phyloP scores from a whole-genome alignment of 2,113 vertebrate genomes.

The Acanthisitta chloris region DNA sequence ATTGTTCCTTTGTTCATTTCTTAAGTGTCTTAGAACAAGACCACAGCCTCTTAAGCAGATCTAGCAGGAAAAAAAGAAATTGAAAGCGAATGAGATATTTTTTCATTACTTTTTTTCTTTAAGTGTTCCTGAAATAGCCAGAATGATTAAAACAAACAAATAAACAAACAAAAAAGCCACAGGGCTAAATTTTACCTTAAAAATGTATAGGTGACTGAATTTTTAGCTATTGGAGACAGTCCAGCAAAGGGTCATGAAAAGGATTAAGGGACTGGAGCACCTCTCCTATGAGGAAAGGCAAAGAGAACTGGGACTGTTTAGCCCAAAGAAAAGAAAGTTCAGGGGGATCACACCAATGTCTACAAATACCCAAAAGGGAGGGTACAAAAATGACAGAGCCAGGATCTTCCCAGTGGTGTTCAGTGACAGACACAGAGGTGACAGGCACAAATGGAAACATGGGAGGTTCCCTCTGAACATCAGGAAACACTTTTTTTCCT shows the following conservation, averaged over 20 bases:
- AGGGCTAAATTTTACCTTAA: not conserved
- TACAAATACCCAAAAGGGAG: not conserved
- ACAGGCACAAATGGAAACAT: not conserved
- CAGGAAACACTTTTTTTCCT: not conserved
- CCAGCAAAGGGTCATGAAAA: not conserved
- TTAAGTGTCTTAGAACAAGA: constrained; percentile 30
- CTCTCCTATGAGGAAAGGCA: not conserved
- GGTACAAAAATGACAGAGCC: not conserved
- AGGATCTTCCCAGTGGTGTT: not conserved
- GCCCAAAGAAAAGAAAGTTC: not conserved
- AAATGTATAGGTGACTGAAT: not conserved
- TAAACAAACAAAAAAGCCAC: not conserved
- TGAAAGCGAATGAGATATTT: constrained; percentile 27
- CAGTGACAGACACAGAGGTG: no score
- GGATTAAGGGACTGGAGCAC: not conserved
- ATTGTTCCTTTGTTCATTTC: constrained; percentile 40
- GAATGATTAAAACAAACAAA: constrained; percentile 4
- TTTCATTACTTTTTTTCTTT: constrained; percentile 20
- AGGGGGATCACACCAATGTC: not conserved
- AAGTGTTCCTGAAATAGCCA: constrained; percentile 33
- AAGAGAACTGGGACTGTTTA: not conserved
- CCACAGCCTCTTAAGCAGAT: constrained; percentile 48
- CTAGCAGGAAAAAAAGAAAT: constrained; percentile 30
- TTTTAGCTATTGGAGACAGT: not conserved
- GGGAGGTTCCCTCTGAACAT: not conserved